These are phyloP conservation scores for Pandion haliaetus DNA, from an alignment of 2,113 vertebrate genomes.

Conservation along the genomic window DNA sequence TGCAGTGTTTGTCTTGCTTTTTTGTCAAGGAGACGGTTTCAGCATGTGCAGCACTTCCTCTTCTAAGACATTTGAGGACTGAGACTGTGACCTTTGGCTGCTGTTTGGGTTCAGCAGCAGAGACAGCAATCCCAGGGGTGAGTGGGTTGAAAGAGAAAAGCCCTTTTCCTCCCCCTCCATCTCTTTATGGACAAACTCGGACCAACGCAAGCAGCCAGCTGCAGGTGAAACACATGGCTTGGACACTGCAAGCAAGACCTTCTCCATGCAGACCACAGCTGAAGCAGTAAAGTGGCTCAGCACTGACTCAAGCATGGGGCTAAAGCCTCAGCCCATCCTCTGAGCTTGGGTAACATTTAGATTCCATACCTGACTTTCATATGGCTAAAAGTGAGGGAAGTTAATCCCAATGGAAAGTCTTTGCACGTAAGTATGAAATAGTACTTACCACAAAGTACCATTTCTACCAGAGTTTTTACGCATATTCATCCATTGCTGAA, in stretches of 20 bases:
- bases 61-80: background rate
- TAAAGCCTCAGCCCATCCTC: background rate
- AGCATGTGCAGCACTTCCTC: constrained; percentile 18
- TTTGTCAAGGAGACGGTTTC: background rate
- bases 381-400: background rate
- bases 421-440: background rate
- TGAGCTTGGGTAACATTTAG: background rate
- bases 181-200: background rate
- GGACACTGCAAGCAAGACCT: background rate
- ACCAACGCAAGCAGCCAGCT: background rate
- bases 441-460: background rate
- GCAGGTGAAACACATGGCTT: background rate
- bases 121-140: background rate
- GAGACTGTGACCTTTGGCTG: constrained; percentile 1
- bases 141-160: background rate
- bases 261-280: background rate
- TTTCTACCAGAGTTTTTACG: background rate
- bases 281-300: background rate
- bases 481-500: background rate
- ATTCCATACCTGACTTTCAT: background rate
- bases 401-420: background rate
- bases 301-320: background rate
- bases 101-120: background rate
- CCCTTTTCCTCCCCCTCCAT: background rate
- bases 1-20: background rate